Evolutionary conservation across 2,113 vertebrate genomes (phyloP), one percentile per base, ranked within the genome.

Genomic region (Engystomops pustulosus): DNA sequence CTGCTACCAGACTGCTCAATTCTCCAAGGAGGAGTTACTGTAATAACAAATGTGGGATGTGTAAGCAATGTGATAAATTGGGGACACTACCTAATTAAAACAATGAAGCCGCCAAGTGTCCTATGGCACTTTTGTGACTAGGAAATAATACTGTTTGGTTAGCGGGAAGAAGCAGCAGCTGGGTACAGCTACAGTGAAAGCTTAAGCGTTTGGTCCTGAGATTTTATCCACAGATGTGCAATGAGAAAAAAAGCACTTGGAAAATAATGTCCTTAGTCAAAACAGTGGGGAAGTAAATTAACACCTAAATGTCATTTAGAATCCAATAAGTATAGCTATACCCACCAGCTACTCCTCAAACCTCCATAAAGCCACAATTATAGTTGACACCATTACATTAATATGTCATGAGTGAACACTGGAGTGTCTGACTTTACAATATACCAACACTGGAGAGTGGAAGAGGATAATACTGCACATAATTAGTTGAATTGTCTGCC

Each of bases 261-360:
- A 72, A 60, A 72, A 82, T 81, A 72, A 82, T 82, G 68, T 74
- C 49, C 80, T 82, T 72, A 72, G 80, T 72, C 80, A 82, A 82
- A 82, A 82, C 80, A 82, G 23, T 45, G 25, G 51, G 68, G 34
- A 55, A 82, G 80, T 58, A 82, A 82, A 82, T 82, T 72, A 72
- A 82, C 80, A 83, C 71, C 81, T 76, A 67, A 83, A 83, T 76
- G 81, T 67, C 71, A 83, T 23, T 62, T 76, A 74, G 58, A 83
- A 83, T 83, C 71, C 70, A 76, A 76, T 83, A 83, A 83, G 60
- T 76, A 83, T 75, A 83, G 81, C 44, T 83, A 83, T 83, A 74
- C 12, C 41, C 71, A 83, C 44, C 71, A 83, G 38, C 58, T 76
- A 67, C 81, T 83, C 71, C 60, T 83, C 81, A 83, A 83, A 76